Percentiles rank a stretch among this genome's conserved stretches.
These are phyloP conservation scores for Agrypnia vestita DNA, from an alignment of 1,140 invertebrate genomes.

Conservation along the genomic window DNA sequence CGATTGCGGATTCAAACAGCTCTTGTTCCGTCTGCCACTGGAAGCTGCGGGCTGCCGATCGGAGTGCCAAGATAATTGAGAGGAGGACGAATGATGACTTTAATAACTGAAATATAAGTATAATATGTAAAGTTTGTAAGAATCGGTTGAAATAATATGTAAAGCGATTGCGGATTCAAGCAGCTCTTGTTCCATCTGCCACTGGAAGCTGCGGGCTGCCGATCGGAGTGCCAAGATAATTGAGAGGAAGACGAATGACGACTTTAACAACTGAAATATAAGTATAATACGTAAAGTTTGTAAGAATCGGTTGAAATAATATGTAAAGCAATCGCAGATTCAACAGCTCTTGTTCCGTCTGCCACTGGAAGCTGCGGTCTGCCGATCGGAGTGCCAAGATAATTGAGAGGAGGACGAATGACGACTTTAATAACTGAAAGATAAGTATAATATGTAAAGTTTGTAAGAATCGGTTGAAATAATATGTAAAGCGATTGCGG, in stretches of 20 bases:
- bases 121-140: not conserved
- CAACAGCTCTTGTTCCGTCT: slow-evolving; percentile 79
- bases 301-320: too few species aligned
- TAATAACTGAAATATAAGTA: slow-evolving; percentile 46
- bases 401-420: slow-evolving; percentile 70
- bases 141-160: too few species aligned
- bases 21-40: slow-evolving; percentile 87
- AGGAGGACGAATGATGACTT: slow-evolving; percentile 67
- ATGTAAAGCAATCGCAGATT: too few species aligned
- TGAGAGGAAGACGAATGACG: not conserved
- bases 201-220: too few species aligned
- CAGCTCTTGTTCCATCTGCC: too few species aligned
- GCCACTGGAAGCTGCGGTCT: slow-evolving; percentile 86
- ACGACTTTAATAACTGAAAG: slow-evolving; percentile 49
- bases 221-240: too few species aligned
- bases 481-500: too few species aligned
- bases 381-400: slow-evolving; percentile 78
- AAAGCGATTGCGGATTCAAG: too few species aligned
- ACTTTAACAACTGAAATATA: slow-evolving; percentile 47
- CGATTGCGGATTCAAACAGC: slow-evolving; percentile 81
- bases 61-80: slow-evolving; percentile 74
- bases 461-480: too few species aligned
- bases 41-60: slow-evolving; percentile 80
- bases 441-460: not conserved
- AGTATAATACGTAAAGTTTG: not conserved